Conservation (phyloP, 2,113 vertebrate species). For the Phasianus colchicus region DNA sequence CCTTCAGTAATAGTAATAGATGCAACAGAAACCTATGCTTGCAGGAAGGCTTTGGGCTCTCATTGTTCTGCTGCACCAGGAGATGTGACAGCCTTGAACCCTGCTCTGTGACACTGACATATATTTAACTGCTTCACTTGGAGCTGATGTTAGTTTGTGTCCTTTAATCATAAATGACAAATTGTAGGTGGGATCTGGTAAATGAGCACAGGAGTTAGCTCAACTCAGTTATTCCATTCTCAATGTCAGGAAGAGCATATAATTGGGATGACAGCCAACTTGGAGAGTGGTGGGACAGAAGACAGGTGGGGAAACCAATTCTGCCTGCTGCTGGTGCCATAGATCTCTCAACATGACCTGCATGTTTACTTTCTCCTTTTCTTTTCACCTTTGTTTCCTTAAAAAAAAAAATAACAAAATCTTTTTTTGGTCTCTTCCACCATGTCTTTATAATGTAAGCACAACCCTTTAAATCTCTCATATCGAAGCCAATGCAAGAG, state of each 20-base stretch:
- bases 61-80: background rate
- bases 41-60: background rate
- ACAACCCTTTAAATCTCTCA: background rate
- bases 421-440: background rate
- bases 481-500: background rate
- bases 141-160: background rate
- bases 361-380: background rate
- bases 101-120: background rate
- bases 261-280: background rate
- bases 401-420: fast-evolving
- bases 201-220: background rate
- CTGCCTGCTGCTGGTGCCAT: background rate
- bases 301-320: background rate
- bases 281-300: background rate
- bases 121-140: background rate
- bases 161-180: background rate
- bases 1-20: background rate
- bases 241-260: background rate
- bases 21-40: background rate
- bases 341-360: background rate
- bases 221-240: background rate
- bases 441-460: background rate
- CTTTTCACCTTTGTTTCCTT: background rate
- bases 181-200: background rate
- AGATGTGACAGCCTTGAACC: background rate